A percentile compares a stretch with the other conserved stretches of the same genome.
These are phyloP conservation scores for Musca vetustissima DNA, from an alignment of 1,140 invertebrate genomes.

Conservation along the genomic window DNA sequence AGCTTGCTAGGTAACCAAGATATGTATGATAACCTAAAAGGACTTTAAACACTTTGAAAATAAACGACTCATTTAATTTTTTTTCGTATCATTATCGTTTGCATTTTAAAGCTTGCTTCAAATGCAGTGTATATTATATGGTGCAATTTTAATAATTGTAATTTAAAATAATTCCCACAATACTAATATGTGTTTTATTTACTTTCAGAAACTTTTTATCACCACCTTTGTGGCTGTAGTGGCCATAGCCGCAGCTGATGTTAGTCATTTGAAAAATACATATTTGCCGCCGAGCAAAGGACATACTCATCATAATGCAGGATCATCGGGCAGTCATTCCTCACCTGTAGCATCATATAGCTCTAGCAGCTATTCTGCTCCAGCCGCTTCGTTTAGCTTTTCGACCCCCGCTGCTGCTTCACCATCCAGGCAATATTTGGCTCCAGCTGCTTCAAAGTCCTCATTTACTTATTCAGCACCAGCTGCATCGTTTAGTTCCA, in stretches of 20 bases:
- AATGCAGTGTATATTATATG: no score
- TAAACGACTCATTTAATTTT: no score
- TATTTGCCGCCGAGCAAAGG: constrained; percentile 23
- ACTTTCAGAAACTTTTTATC: constrained; percentile 26
- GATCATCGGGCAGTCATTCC: constrained; percentile 19
- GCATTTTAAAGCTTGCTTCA: no score
- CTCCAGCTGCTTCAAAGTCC: neutral
- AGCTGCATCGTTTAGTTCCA: neutral
- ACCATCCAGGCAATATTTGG: neutral
- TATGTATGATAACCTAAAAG: no score
- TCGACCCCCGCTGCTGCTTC: constrained; percentile 28
- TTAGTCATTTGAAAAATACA: constrained; percentile 23
- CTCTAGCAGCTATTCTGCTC: constrained; percentile 5
- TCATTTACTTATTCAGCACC: neutral
- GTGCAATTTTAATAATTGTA: no score
- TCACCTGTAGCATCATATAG: neutral
- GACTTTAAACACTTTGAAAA: no score
- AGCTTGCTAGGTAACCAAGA: no score
- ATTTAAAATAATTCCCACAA: neutral
- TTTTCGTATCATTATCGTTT: no score
- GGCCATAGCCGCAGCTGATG: constrained; percentile 26
- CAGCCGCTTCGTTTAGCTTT: constrained; percentile 21
- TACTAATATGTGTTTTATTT: no score
- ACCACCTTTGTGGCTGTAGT: constrained; percentile 10
- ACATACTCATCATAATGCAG: constrained; percentile 1